Conservation (phyloP, 2,113 vertebrate species). For the Erythrocercus mccallii region DNA sequence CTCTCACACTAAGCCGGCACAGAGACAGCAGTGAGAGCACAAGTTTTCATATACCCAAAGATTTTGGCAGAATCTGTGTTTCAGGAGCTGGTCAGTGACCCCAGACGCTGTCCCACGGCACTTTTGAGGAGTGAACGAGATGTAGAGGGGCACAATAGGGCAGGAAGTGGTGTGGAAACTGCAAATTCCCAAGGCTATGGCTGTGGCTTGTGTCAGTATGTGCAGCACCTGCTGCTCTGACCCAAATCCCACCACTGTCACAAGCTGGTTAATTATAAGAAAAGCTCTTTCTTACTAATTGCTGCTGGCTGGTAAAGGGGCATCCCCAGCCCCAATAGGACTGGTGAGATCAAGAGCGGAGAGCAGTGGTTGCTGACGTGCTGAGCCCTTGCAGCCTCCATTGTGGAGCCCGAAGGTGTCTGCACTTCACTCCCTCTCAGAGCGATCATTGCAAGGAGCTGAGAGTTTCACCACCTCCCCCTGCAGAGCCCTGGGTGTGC, state of each 20-base stretch:
- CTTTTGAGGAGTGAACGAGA: background rate
- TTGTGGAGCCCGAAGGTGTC: background rate
- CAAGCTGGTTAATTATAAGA: background rate
- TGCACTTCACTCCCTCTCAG: conserved; percentile 53
- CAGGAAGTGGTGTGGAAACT: background rate
- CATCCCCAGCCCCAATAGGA: background rate
- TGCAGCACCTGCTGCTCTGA: background rate
- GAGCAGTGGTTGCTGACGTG: background rate
- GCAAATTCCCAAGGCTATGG: background rate
- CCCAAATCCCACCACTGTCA: background rate
- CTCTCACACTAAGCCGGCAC: background rate
- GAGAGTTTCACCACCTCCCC: conserved; percentile 48
- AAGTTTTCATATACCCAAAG: background rate
- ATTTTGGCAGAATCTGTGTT: background rate
- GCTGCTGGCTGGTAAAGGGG: background rate
- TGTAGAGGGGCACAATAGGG: background rate
- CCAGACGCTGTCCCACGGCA: background rate
- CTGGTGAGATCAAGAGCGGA: accelerated
- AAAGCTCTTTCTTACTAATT: background rate
- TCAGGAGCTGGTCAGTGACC: background rate
- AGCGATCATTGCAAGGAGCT: background rate
- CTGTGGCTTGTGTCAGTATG: background rate
- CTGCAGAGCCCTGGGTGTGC: background rate
- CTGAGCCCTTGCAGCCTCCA: background rate
- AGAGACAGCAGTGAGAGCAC: accelerated